A percentile compares a stretch with the other conserved stretches of the same genome.
phyloP scores from a whole-genome alignment of 2,797 vertebrate species.

The Intellagama lesueurii region DNA sequence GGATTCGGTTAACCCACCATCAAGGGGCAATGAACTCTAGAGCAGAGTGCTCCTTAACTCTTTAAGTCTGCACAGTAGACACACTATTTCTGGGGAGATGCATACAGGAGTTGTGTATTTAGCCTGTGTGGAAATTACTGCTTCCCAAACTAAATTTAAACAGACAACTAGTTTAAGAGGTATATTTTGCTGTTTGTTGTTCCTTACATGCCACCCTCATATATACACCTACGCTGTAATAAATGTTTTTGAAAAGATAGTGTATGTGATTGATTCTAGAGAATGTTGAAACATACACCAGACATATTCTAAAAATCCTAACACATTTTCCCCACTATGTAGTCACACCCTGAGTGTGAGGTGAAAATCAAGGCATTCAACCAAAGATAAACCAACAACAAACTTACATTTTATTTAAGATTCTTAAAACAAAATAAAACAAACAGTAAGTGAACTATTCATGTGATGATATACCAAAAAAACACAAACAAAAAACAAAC shows the following conservation, averaged over 20 bases:
- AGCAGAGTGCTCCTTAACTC: neutral
- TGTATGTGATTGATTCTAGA: too few relatives aligned
- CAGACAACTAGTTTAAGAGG: conserved; percentile 22
- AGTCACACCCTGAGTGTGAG: too few relatives aligned
- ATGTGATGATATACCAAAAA: neutral
- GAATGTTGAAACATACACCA: neutral
- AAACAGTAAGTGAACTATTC: neutral
- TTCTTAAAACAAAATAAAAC: neutral
- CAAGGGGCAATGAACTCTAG: neutral
- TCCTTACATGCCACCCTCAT: conserved; percentile 30
- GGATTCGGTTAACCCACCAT: neutral
- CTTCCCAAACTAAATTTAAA: conserved; percentile 44
- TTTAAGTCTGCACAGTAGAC: conserved; percentile 1
- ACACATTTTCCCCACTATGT: too few relatives aligned
- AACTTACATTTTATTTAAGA: neutral
- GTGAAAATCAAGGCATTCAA: neutral
- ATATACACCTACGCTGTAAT: neutral
- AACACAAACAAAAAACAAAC: too few relatives aligned
- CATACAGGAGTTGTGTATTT: neutral
- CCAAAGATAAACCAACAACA: neutral
- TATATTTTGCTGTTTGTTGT: conserved; percentile 5
- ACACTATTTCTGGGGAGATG: conserved; percentile 18
- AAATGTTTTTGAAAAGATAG: too few relatives aligned
- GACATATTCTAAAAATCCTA: too few relatives aligned
- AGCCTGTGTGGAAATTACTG: conserved; percentile 26